phyloP scores from a whole-genome alignment of 2,797 vertebrate species.

The Antennarius maculatus region DNA sequence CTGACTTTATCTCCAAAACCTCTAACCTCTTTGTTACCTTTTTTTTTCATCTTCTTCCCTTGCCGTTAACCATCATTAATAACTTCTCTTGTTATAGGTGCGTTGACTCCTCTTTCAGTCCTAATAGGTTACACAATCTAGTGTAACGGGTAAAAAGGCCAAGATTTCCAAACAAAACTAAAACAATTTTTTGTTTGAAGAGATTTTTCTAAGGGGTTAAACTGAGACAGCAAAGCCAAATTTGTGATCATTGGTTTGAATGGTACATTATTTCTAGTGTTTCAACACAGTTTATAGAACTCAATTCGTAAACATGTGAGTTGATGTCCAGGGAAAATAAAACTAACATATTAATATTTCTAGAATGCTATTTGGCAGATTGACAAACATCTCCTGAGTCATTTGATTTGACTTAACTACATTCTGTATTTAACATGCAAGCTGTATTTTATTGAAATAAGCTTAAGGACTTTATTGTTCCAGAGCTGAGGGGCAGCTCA shows the following conservation, averaged over 20 bases:
- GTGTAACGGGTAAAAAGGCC: background rate
- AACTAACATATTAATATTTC: constrained; percentile 14
- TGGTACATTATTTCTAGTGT: background rate
- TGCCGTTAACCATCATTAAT: no score
- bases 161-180: background rate
- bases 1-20: no score
- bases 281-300: constrained; percentile 14
- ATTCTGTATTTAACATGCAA: constrained; percentile 42
- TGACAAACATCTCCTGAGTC: constrained; percentile 13
- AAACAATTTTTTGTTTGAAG: no score
- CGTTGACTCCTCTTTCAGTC: constrained; percentile 12
- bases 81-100: background rate
- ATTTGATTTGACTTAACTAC: constrained; percentile 25
- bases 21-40: no score
- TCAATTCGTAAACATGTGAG: constrained; percentile 8
- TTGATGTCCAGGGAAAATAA: constrained; percentile 6
- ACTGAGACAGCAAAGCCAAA: background rate
- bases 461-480: constrained; percentile 51
- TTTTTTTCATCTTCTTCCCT: no score
- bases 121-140: constrained; percentile 23
- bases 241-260: background rate
- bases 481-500: constrained; percentile 34
- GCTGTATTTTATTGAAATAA: constrained; percentile 45
- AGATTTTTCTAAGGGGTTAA: constrained; percentile 6
- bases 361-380: constrained; percentile 18